Evolutionary conservation across 2,113 vertebrate species (phyloP).

Genomic region (Nanorana parkeri): DNA sequence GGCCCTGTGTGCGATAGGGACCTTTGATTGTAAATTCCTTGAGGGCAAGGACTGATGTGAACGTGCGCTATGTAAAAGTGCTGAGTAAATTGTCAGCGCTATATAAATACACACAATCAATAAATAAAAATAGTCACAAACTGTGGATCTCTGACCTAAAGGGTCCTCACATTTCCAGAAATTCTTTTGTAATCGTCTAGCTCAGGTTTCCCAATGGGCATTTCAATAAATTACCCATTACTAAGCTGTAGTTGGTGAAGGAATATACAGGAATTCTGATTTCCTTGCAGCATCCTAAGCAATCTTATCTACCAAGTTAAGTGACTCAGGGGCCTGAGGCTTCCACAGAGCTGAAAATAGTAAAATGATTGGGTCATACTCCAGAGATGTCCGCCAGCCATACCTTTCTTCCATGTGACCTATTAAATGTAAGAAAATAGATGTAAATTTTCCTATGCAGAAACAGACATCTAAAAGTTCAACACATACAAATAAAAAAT

Average conservation of each 20-base stretch:
- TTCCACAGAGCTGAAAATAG: constrained; percentile 17
- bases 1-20: no score
- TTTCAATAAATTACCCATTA: constrained; percentile 35
- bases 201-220: background rate
- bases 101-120: no score
- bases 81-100: no score
- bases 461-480: no score
- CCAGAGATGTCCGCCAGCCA: background rate
- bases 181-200: background rate
- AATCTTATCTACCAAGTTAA: background rate
- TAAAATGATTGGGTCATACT: constrained; percentile 31
- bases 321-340: constrained; percentile 13
- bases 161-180: constrained; percentile 15
- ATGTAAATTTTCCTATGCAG: background rate
- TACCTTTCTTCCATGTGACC: background rate
- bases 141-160: background rate
- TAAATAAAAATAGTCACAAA: no score
- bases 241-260: background rate
- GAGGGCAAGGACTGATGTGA: no score
- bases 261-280: constrained; percentile 5
- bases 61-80: no score
- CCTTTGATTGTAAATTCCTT: no score
- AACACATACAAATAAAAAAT: background rate
- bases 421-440: constrained; percentile 6
- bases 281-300: constrained; percentile 18